Conservation (phyloP, 2,888 invertebrate species). For the Syritta pipiens region DNA sequence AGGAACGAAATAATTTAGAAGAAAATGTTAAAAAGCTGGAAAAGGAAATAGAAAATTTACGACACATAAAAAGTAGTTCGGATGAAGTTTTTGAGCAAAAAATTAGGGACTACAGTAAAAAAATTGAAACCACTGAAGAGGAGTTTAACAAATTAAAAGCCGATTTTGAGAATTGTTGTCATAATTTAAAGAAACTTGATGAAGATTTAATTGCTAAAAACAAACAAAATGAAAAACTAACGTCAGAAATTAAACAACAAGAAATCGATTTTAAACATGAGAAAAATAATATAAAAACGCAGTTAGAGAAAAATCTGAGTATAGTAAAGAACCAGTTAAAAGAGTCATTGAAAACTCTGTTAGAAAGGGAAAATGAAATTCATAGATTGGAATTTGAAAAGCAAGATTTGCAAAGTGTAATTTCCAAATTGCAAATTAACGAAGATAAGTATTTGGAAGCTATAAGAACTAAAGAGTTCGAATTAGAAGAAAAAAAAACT, state of each 20-base stretch:
- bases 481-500: background rate
- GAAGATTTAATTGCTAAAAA: background rate
- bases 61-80: background rate
- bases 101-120: background rate
- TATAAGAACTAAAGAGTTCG: background rate
- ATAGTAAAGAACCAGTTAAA: background rate
- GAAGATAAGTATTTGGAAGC: background rate
- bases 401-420: background rate
- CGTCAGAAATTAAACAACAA: constrained; percentile 3
- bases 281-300: background rate
- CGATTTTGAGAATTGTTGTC: constrained; percentile 11
- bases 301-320: background rate
- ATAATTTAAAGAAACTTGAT: too few relatives aligned
- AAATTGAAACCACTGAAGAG: background rate
- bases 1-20: constrained; percentile 24
- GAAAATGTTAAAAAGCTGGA: constrained; percentile 19
- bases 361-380: background rate
- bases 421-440: background rate
- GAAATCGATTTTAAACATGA: background rate
- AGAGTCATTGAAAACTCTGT: background rate
- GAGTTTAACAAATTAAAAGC: background rate
- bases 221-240: background rate
- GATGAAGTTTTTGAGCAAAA: background rate
- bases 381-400: background rate
- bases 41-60: constrained; percentile 6